These are phyloP conservation scores for Coelopa frigida DNA, from an alignment of 1,140 invertebrate species.

Conservation along the genomic window DNA sequence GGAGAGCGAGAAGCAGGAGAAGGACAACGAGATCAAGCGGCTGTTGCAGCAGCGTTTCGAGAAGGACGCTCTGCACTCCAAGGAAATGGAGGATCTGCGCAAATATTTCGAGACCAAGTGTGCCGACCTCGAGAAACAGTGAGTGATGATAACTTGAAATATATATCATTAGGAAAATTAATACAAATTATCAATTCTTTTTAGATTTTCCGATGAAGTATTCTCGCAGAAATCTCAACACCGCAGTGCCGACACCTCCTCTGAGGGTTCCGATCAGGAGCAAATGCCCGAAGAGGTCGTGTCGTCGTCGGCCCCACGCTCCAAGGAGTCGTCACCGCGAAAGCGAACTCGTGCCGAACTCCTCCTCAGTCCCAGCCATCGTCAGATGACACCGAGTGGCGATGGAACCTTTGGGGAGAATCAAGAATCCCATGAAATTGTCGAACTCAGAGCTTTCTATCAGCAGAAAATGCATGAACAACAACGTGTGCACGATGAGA, in stretches of 20 bases:
- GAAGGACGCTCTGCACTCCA: slow-evolving; percentile 56
- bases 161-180: background rate
- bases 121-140: slow-evolving; percentile 67
- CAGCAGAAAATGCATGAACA: slow-evolving; percentile 35
- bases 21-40: slow-evolving; percentile 28
- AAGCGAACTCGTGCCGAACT: slow-evolving; percentile 34
- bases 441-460: slow-evolving; percentile 34
- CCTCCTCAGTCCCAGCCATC: slow-evolving; percentile 35
- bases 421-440: slow-evolving; percentile 18
- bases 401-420: slow-evolving; percentile 18
- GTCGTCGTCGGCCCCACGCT: background rate
- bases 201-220: slow-evolving; percentile 58
- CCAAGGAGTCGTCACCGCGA: slow-evolving; percentile 29
- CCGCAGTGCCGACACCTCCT: slow-evolving; percentile 26
- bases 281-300: slow-evolving; percentile 26
- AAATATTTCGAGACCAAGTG: slow-evolving; percentile 73
- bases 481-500: slow-evolving; percentile 25
- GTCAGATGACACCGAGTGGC: slow-evolving; percentile 34
- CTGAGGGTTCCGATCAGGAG: slow-evolving; percentile 34
- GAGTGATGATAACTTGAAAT: slow-evolving; percentile 22
- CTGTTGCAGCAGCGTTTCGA: slow-evolving; percentile 49
- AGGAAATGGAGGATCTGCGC: slow-evolving; percentile 67
- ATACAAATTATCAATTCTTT: slow-evolving; percentile 15
- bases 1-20: slow-evolving; percentile 25
- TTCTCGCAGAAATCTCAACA: slow-evolving; percentile 59